Conservation (phyloP, 2,888 invertebrate genomes). For the Lamellibrachia satsuma region DNA sequence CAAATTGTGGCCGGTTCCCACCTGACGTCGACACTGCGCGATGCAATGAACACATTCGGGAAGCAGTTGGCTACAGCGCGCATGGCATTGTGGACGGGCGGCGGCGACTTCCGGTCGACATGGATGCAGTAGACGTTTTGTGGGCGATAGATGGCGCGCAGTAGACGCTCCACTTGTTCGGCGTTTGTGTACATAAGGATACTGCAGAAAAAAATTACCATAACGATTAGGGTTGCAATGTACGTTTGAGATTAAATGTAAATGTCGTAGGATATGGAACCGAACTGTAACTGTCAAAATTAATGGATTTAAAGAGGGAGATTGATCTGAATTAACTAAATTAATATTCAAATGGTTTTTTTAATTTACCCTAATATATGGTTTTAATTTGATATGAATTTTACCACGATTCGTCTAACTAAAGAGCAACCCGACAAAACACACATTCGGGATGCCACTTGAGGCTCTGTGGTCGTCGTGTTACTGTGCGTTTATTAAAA, state of each 20-base stretch:
- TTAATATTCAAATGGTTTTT: no score
- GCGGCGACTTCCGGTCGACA: constrained; percentile 21
- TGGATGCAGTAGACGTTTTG: constrained; percentile 26
- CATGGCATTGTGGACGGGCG: constrained; percentile 8
- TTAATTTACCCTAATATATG: no score
- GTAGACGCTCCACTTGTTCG: constrained; percentile 24
- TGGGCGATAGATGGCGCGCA: constrained; percentile 21
- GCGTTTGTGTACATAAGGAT: constrained; percentile 9
- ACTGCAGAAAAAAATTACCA: neutral
- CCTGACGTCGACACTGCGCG: constrained; percentile 14
- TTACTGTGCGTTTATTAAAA: no score
- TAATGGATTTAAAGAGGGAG: no score
- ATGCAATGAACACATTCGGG: constrained; percentile 19
- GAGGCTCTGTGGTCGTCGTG: no score
- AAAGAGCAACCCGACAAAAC: no score
- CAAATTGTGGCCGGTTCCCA: neutral
- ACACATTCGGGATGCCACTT: no score
- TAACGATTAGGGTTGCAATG: neutral
- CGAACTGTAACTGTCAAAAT: neutral
- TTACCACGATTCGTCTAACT: no score
- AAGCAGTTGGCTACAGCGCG: constrained; percentile 1
- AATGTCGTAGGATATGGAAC: neutral
- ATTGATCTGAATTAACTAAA: no score
- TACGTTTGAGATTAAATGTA: neutral
- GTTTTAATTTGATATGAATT: no score